Evolutionary conservation across 2,113 vertebrate genomes (phyloP), one percentile per base, ranked within the genome.

Genomic region (Proterorhinus semilunaris): DNA sequence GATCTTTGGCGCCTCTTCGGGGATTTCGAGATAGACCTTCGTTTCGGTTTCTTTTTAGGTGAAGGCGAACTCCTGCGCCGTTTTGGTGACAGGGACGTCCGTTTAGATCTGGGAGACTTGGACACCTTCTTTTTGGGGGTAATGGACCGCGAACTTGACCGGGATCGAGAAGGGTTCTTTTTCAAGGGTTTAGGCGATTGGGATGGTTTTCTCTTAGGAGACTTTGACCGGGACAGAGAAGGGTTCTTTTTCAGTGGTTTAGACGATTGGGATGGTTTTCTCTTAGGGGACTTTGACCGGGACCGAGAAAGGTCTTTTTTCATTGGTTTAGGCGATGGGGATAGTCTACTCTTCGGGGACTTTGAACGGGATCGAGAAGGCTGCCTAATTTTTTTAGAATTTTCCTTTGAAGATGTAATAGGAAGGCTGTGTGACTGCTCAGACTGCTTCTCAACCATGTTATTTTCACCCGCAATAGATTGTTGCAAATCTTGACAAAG

Each of bases 91-190:
- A 67, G 43, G 3, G 89, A 89, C n/a, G 68, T 68, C 0, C 81
- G 63, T 79, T 76, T 90, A 11, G 87, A 88, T 65, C 65, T 88
- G 52, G 79, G 76, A 49, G 89, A 88, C 68, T 85, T 91, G 65
- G 85, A 86, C n/a, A 76, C 80, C 48, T 91, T 90, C 73, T 86
- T 90, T 72, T 79, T 91, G 6, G 87, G 87, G 2, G 86, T 88
- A 27, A 67, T 68, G 9, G 91, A 91, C 8, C 67, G 85, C 64
- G 89, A 90, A 7, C 63, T 74, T 12, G 90, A 90, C 13, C 82
- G 70, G 3, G 89, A 84, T 21, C 63, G 68, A 44, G 72, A 27
- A 45, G 44, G 52, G 2, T 58, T 66, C 75, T 62, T 82, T 68
- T 88, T 89, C 1, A 69, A 74, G 45, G 79, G 77, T 15, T 80